Evolutionary conservation across 2,113 vertebrate genomes (phyloP), one percentile per base, ranked within the genome.

Genomic region (Leuciscus idus): DNA sequence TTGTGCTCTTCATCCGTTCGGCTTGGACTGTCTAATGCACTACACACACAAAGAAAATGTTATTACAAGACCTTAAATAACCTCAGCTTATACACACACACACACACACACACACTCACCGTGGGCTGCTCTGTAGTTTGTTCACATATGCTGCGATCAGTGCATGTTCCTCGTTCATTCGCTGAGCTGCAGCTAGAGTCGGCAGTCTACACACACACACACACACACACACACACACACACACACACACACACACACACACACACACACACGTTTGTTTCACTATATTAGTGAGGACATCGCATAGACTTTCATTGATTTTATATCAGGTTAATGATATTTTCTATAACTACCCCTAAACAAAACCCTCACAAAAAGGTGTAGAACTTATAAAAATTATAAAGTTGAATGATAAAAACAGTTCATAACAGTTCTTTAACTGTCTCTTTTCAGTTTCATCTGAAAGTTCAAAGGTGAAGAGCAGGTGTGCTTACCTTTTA

Each of bases 1-100:
- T 96, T 92, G 91, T 99, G 98, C 83, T 99, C 98, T 90, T 99
- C 98, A 0, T 99, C 98, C 84, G 96, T 94, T 75, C 96, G 86
- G 91, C 94, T 94, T 0, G 96, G 97, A 88, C 95, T 97, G 88
- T 97, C 96, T 90, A 96, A 90, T 66, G 94, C 91, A 2, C 96
- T 96, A 92, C 87, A 26, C 50, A 91, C 83, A 85, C 61, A 81
- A 1, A 84, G 43, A 48, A 75, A 55, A 83, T 57, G 78, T 61
- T 64, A 66, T 75, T 21, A 68, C 23, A 39, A 48, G 23, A 43
- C 10, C 6, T 59, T 59, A 70, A 57, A 73, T 28, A 52, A 23
- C 59, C 82, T 73, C 33, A 15, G 21, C 17, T 21, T 55, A 52
- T 68, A 2, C 75, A 15, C n/a, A 62, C 64, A 23, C 64, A 23